phyloP scores from a whole-genome alignment of 1,140 invertebrate genomes.

The Lucilia cuprina region DNA sequence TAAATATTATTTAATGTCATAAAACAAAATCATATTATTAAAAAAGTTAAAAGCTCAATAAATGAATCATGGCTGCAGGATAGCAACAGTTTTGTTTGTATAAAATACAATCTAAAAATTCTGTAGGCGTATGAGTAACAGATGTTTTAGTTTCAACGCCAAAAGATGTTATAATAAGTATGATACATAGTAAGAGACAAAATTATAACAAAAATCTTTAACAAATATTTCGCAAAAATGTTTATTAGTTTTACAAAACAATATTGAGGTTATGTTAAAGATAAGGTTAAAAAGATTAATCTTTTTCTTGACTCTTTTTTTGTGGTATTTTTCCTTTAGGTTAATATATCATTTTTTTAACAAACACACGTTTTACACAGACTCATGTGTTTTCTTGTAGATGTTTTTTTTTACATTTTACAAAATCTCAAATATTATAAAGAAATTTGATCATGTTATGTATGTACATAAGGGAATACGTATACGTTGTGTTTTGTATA shows the following conservation, averaged over 20 bases:
- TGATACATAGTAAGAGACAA: too few species aligned
- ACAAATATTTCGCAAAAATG: too few species aligned
- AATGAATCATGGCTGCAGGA: neutral
- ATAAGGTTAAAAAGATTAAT: conserved; percentile 3
- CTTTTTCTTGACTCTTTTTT: neutral
- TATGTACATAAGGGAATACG: too few species aligned
- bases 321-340: neutral
- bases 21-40: neutral
- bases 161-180: neutral
- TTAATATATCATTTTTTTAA: neutral
- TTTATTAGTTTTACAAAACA: neutral
- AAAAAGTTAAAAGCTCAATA: neutral
- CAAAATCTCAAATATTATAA: too few species aligned
- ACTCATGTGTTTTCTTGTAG: too few species aligned
- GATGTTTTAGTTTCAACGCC: neutral
- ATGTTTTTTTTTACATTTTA: too few species aligned
- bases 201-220: too few species aligned
- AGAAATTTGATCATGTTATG: too few species aligned
- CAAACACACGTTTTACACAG: too few species aligned
- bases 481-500: too few species aligned
- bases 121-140: neutral
- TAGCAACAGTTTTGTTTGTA: neutral
- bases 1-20: neutral
- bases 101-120: neutral
- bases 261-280: conserved; percentile 2